Percentiles rank a stretch among this genome's conserved stretches.
Evolutionary conservation across 2,888 invertebrate genomes (phyloP).

Genomic region (Spialia ferax): DNA sequence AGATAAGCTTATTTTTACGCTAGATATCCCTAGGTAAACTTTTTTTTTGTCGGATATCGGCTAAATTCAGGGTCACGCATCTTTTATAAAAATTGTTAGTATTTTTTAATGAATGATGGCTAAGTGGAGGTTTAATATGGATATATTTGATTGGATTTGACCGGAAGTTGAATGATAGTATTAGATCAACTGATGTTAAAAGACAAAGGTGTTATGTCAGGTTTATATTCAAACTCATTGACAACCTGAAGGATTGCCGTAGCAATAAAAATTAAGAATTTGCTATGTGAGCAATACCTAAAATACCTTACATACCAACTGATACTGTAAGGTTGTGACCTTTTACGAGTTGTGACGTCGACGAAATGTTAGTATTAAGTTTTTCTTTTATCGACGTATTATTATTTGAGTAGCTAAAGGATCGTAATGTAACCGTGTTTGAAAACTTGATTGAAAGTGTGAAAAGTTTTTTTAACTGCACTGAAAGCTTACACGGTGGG

Average conservation of each 20-base stretch:
- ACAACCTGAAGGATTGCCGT: slow-evolving; percentile 8
- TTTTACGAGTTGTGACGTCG: slow-evolving; percentile 27
- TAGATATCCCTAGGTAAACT: too few species aligned
- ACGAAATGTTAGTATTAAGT: slow-evolving; percentile 20
- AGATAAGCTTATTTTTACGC: too few species aligned
- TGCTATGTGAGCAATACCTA: slow-evolving; percentile 15
- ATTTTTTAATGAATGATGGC: too few species aligned
- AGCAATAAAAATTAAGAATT: slow-evolving; percentile 11
- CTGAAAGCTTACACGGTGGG: slow-evolving; percentile 27
- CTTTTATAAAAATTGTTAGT: too few species aligned
- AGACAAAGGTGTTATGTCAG: background rate
- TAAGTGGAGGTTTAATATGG: too few species aligned
- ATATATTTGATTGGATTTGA: too few species aligned
- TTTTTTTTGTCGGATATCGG: too few species aligned
- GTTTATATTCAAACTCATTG: background rate
- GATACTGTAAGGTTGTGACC: slow-evolving; percentile 25
- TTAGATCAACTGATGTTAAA: background rate
- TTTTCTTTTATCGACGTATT: slow-evolving; percentile 16
- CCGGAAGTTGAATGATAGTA: background rate
- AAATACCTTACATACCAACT: slow-evolving; percentile 20
- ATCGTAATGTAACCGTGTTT: slow-evolving; percentile 6
- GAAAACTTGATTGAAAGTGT: slow-evolving; percentile 18
- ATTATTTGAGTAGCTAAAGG: slow-evolving; percentile 10
- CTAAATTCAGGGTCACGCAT: too few species aligned
- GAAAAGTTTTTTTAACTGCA: slow-evolving; percentile 35